These are phyloP conservation scores for Melieria omissa DNA, from an alignment of 2,888 invertebrate species.

Conservation along the genomic window DNA sequence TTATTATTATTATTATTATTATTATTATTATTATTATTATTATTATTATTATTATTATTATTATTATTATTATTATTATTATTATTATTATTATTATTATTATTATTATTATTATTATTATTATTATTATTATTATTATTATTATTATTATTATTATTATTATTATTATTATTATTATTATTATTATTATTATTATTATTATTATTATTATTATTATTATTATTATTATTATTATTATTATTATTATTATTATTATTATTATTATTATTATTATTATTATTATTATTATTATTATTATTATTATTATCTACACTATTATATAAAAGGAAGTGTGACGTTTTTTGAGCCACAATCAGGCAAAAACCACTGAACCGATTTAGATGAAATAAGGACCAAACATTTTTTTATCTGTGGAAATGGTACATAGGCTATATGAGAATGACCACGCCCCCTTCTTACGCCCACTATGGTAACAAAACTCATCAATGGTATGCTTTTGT, in stretches of 20 bases:
- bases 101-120: conserved; percentile 4
- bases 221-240: conserved; percentile 4
- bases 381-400: too few relatives aligned
- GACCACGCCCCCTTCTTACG: too few relatives aligned
- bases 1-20: conserved; percentile 4
- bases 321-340: too few relatives aligned
- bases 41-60: conserved; percentile 4
- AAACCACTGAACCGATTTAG: too few relatives aligned
- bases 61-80: conserved; percentile 4
- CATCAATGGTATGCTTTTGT: too few relatives aligned
- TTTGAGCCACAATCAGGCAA: too few relatives aligned
- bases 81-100: conserved; percentile 4
- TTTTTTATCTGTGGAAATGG: too few relatives aligned
- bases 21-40: conserved; percentile 4
- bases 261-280: conserved; percentile 4
- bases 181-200: conserved; percentile 4
- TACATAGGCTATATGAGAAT: too few relatives aligned
- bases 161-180: conserved; percentile 4
- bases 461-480: too few relatives aligned
- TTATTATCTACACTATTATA: not conserved
- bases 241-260: conserved; percentile 4
- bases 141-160: conserved; percentile 4
- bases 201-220: conserved; percentile 4
- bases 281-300: conserved; percentile 4
- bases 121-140: conserved; percentile 4